Percentiles rank a stretch among this genome's conserved stretches.
These are phyloP conservation scores for Sphenodon punctatus DNA, from an alignment of 2,797 vertebrate genomes.

Conservation along the genomic window DNA sequence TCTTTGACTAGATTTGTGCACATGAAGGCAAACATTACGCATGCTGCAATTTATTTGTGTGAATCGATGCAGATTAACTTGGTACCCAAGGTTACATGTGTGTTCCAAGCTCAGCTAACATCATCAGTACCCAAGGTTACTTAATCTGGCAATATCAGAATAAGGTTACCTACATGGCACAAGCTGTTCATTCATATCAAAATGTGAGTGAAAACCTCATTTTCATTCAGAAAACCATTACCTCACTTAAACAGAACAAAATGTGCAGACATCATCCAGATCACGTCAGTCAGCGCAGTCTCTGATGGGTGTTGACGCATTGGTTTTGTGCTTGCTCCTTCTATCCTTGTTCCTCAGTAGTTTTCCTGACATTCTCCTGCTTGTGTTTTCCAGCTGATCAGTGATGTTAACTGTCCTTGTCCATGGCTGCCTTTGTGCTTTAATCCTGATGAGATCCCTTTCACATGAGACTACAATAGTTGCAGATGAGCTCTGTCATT, in stretches of 20 bases:
- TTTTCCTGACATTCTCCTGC: constrained; percentile 7
- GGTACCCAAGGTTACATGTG: not conserved
- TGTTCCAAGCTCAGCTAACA: constrained; percentile 8
- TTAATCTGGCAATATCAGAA: constrained; percentile 16
- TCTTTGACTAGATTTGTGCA: not conserved
- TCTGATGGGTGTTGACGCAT: not conserved
- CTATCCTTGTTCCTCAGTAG: constrained; percentile 16
- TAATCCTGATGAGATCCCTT: not conserved
- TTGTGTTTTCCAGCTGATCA: constrained; percentile 36
- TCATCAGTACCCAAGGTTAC: constrained; percentile 45
- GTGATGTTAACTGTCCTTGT: constrained; percentile 37
- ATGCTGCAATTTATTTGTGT: not conserved
- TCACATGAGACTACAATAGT: not conserved
- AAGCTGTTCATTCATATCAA: constrained; percentile 21
- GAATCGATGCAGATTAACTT: constrained; percentile 3
- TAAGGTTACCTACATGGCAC: constrained; percentile 20
- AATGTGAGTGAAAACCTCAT: not conserved
- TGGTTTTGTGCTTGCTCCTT: constrained; percentile 2
- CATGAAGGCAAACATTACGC: not conserved
- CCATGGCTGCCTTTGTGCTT: not conserved
- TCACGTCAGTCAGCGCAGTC: not conserved
- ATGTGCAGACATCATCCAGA: constrained; percentile 9
- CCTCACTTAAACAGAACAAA: constrained; percentile 30
- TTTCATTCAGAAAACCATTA: constrained; percentile 19
- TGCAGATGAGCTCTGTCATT: not conserved